A percentile compares a stretch with the other conserved stretches of the same genome.
phyloP scores from a whole-genome alignment of 2,113 vertebrate species.

The Malaclemys terrapin region DNA sequence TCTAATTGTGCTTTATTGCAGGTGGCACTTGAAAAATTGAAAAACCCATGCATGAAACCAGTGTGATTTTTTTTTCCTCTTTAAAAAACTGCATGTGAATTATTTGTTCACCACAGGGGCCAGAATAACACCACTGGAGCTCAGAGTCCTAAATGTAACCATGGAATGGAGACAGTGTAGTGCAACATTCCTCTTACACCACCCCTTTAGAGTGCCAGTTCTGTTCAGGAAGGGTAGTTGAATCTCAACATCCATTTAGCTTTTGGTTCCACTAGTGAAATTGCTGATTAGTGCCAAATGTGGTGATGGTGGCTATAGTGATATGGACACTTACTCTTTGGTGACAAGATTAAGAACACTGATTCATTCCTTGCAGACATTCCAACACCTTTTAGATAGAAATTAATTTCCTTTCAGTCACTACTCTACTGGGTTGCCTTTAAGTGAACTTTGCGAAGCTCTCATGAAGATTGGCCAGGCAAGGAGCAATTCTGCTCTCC shows the following conservation, averaged over 20 bases:
- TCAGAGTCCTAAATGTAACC: neutral
- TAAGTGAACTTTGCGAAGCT: conserved; percentile 20
- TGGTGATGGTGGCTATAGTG: neutral
- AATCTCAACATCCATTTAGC: neutral
- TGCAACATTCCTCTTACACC: neutral
- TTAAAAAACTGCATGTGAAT: neutral
- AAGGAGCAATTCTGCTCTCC: neutral
- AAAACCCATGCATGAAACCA: neutral
- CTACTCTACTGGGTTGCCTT: neutral
- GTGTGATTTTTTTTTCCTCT: neutral
- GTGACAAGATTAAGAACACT: conserved; percentile 24
- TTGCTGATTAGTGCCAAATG: neutral
- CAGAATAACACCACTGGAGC: rapidly evolving
- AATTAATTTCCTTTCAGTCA: conserved; percentile 28
- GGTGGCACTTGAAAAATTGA: neutral
- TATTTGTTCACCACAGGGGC: neutral
- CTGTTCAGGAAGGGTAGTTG: neutral
- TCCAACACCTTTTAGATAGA: neutral
- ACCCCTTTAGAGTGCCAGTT: neutral
- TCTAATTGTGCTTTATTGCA: neutral
- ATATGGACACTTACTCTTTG: neutral
- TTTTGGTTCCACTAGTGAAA: conserved; percentile 9
- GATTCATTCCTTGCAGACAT: conserved; percentile 15
- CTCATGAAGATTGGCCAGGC: neutral
- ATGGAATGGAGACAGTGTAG: neutral